Conservation (phyloP, 1,140 invertebrate genomes). For the Aleiodes sp. region DNA sequence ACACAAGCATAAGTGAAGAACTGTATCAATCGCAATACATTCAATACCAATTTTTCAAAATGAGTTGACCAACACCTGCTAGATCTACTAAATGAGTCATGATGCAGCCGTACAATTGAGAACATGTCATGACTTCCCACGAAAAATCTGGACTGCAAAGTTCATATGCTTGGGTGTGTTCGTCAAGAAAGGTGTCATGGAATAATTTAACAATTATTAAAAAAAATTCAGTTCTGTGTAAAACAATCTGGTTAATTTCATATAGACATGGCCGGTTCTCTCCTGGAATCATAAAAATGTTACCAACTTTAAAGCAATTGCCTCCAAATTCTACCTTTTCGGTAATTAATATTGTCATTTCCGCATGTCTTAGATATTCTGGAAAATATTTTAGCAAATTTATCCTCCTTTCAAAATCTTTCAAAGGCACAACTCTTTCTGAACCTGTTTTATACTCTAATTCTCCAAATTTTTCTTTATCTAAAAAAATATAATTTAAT, state of each 20-base stretch:
- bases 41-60: conserved; percentile 8
- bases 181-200: background rate
- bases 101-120: background rate
- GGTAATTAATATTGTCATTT: background rate
- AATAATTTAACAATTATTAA: background rate
- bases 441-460: background rate
- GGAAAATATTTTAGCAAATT: background rate
- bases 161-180: background rate
- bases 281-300: background rate
- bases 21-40: too few species aligned
- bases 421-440: background rate
- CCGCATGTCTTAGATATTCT: background rate
- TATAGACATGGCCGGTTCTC: background rate
- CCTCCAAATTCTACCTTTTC: background rate
- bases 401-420: background rate
- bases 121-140: background rate
- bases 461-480: background rate
- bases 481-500: conserved; percentile 16
- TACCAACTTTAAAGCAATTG: background rate
- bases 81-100: background rate
- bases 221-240: background rate
- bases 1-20: too few species aligned
- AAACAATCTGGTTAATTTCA: background rate
- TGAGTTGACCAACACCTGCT: background rate
- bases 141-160: background rate